Conservation (phyloP, 2,888 invertebrate species). For the Rugalucina vietnamica region DNA sequence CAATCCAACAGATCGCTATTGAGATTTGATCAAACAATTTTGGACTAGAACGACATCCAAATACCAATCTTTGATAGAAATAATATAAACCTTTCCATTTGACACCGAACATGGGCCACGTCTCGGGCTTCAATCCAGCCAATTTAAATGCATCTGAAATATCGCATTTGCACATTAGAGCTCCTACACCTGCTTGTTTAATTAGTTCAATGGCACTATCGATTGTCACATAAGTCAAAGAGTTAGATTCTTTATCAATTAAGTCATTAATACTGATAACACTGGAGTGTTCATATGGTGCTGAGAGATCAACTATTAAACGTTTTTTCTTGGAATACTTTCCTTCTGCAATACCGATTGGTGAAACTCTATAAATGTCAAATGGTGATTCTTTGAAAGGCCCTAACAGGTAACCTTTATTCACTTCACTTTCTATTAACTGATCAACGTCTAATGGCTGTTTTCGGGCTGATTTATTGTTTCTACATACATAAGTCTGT, state of each 20-base stretch:
- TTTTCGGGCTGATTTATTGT: no score
- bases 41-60: constrained; percentile 45
- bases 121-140: constrained; percentile 32
- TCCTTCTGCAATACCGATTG: constrained; percentile 47
- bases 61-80: constrained; percentile 32
- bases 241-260: constrained; percentile 51
- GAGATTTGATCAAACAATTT: constrained; percentile 46
- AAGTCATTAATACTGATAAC: constrained; percentile 53
- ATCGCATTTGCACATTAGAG: constrained; percentile 47
- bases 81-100: constrained; percentile 52
- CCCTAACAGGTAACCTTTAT: no score
- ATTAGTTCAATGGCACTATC: constrained; percentile 58
- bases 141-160: constrained; percentile 57
- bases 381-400: constrained; percentile 42
- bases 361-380: no score
- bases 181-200: constrained; percentile 11
- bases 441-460: no score
- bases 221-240: constrained; percentile 49
- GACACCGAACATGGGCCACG: constrained; percentile 37
- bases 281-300: constrained; percentile 43
- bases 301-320: constrained; percentile 56
- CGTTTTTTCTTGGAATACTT: constrained; percentile 57
- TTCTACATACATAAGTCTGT: no score
- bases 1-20: constrained; percentile 54
- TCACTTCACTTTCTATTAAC: no score